These are phyloP conservation scores for Brachionus asplanchnoidis DNA, from an alignment of 1,140 invertebrate genomes.

Conservation along the genomic window DNA sequence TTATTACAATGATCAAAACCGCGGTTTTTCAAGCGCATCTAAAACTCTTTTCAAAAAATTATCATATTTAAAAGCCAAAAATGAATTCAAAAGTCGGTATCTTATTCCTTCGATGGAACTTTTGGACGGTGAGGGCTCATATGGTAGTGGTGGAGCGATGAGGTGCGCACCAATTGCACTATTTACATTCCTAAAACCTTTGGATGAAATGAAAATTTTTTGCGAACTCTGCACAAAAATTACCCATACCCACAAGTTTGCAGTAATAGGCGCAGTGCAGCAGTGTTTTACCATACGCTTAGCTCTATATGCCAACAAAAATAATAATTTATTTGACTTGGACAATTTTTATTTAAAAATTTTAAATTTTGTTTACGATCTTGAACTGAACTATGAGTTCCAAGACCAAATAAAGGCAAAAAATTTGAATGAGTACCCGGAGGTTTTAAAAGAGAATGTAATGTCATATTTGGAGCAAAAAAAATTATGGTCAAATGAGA, in stretches of 20 bases:
- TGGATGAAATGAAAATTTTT: conserved; percentile 15
- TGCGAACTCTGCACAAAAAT: conserved; percentile 57
- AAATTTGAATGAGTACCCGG: not conserved
- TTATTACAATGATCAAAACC: conserved; percentile 63
- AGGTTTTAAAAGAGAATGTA: not conserved
- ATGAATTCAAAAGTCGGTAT: conserved; percentile 63
- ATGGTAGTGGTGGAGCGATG: conserved; percentile 74
- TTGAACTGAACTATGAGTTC: conserved; percentile 59
- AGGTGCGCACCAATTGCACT: conserved; percentile 68
- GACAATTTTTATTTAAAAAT: conserved; percentile 61
- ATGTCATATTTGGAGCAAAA: conserved; percentile 4
- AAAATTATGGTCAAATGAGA: not conserved
- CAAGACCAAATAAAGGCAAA: not conserved
- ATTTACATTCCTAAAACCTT: conserved; percentile 58
- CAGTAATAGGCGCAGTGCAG: conserved; percentile 67
- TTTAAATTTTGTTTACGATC: conserved; percentile 61
- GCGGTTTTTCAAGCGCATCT: conserved; percentile 67
- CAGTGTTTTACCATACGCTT: conserved; percentile 53
- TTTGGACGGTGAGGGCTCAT: conserved; percentile 69
- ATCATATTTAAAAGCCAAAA: conserved; percentile 45
- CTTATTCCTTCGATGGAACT: conserved; percentile 65
- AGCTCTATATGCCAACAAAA: conserved; percentile 47
- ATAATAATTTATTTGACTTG: conserved; percentile 46
- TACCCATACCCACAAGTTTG: conserved; percentile 67
- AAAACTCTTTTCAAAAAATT: conserved; percentile 65